Evolutionary conservation across 2,888 invertebrate species (phyloP), one percentile per base, ranked within the genome.

Genomic region (Oscheius sp.): DNA sequence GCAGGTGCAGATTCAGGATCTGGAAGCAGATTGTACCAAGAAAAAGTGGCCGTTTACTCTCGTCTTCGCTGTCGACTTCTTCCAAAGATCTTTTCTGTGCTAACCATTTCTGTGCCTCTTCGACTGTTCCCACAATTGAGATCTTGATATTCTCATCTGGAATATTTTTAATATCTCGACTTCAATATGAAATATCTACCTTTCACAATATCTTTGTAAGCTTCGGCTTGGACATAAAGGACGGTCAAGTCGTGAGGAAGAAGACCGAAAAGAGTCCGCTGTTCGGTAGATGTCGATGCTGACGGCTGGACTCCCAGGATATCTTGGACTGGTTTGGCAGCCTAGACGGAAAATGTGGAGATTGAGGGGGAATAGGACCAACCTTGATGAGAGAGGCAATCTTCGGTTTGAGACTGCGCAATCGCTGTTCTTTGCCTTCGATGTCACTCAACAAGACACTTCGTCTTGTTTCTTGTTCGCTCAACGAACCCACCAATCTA

Each of bases 371-470:
- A 16, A 53, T 9, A 29, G 43, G 29, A 7, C 52, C 1, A 6
- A 71, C 71, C 73, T 76, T 73, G 1, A 75, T 69, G 1, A 79
- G 69, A 27, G 63, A 53, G 6, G 76, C 76, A 2, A 81, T 74
- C 41, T 76, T 75, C 7, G 81, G 78, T 45, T 76, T 77, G n/a
- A 81, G 46, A 23, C 73, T 77, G 52, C 64, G 66, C 27, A 82
- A 72, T 45, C 84, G 74, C 43, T 76, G 76, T 66, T 85, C 85
- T 68, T 85, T 85, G 13, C 80, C 82, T 12, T 77, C 76, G 55
- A 85, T 85, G 61, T 85, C 84, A 52, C 82, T 82, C 43, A 73
- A 46, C 0, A 85, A 76, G n/a, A 84, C 81, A 21, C 78, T 79
- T 63, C 83, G 46, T n/a, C 83, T 56, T 5, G 77, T 81, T 72